phyloP scores from a whole-genome alignment of 2,888 invertebrate genomes.

The Entomobrya multifasciata region DNA sequence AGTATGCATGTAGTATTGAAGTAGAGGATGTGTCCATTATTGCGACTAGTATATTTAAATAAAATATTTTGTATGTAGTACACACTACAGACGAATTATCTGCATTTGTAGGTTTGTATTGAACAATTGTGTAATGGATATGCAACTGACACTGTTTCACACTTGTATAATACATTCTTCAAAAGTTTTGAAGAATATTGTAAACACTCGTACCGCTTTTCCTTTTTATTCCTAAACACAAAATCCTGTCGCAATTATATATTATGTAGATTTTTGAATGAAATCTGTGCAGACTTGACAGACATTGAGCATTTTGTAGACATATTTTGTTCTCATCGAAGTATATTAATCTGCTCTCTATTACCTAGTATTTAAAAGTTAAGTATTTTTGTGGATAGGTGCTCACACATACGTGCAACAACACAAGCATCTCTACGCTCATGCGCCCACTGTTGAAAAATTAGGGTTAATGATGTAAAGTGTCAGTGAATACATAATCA shows the following conservation, averaged over 20 bases:
- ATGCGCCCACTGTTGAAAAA: slow-evolving; percentile 60
- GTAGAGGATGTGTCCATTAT: no score
- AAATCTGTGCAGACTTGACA: slow-evolving; percentile 22
- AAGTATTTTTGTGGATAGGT: slow-evolving; percentile 1
- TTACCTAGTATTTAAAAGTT: background rate
- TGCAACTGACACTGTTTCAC: slow-evolving; percentile 56
- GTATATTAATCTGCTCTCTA: background rate
- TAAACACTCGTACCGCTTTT: slow-evolving; percentile 34
- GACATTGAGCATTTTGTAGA: slow-evolving; percentile 5
- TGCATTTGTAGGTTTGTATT: no score
- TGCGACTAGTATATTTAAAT: no score
- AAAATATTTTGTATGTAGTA: no score
- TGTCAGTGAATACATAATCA: slow-evolving; percentile 61
- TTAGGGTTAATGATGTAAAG: slow-evolving; percentile 70
- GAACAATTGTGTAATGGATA: slow-evolving; percentile 53
- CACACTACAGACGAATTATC: no score
- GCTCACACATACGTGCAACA: background rate
- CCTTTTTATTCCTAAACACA: slow-evolving; percentile 39
- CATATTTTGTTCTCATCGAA: background rate
- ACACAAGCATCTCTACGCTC: background rate
- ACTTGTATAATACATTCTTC: slow-evolving; percentile 39
- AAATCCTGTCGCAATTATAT: slow-evolving; percentile 54
- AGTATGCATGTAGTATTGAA: slow-evolving; percentile 28
- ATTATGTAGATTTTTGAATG: slow-evolving; percentile 45
- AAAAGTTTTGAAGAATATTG: slow-evolving; percentile 33